Conservation (phyloP, 2,113 vertebrate genomes). For the Macaca fascicularis region T2T-MFA8v1.1 NC_088389.1:70311501-70312000, state of each 20-base stretch:
- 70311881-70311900: not conserved
- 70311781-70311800: too few species aligned
- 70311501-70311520: not conserved
- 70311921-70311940: not conserved
- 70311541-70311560: not conserved
- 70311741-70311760: not conserved
- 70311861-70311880: not conserved
- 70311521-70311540: not conserved
- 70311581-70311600: not conserved
- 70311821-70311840: not conserved
- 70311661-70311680: not conserved
- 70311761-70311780: too few species aligned
- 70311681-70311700: not conserved
- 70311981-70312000: not conserved
- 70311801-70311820: not conserved
- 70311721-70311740: not conserved
- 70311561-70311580: not conserved
- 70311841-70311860: not conserved
- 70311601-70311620: not conserved
- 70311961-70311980: not conserved
- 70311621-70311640: not conserved
- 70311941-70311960: not conserved
- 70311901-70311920: not conserved
- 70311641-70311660: not conserved
- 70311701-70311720: not conserved